These are phyloP conservation scores for Quiscalus mexicanus DNA, from an alignment of 2,113 vertebrate species.

Conservation along the genomic window DNA sequence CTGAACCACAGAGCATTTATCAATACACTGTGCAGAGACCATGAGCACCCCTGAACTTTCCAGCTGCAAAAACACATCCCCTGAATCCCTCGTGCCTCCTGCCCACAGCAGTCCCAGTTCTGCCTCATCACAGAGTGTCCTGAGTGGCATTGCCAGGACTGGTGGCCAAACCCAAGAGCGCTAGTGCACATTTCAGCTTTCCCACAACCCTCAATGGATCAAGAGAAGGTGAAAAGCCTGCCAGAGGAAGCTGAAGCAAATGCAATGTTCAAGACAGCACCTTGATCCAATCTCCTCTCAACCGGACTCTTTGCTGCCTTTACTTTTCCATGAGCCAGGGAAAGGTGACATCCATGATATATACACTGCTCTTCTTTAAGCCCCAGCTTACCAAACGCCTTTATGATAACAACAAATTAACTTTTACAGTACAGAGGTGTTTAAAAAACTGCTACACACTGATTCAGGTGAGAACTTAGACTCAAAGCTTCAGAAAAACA, in stretches of 20 bases:
- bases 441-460: background rate
- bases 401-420: background rate
- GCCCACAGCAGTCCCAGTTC: background rate
- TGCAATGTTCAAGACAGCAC: background rate
- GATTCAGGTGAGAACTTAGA: background rate
- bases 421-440: background rate
- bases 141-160: background rate
- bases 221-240: background rate
- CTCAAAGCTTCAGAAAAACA: background rate
- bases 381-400: background rate
- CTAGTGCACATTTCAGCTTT: accelerated
- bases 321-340: background rate
- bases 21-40: background rate
- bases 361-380: background rate
- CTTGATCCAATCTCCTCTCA: background rate
- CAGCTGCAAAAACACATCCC: background rate
- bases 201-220: background rate
- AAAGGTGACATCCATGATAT: background rate
- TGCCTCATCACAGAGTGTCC: background rate
- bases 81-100: background rate
- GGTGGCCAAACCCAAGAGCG: background rate
- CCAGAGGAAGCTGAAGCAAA: background rate
- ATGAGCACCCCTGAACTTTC: accelerated
- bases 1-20: background rate
- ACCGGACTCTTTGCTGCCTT: background rate